Evolutionary conservation across 2,797 vertebrate species (phyloP).

Genomic region (Tympanoctomys barrerae): DNA sequence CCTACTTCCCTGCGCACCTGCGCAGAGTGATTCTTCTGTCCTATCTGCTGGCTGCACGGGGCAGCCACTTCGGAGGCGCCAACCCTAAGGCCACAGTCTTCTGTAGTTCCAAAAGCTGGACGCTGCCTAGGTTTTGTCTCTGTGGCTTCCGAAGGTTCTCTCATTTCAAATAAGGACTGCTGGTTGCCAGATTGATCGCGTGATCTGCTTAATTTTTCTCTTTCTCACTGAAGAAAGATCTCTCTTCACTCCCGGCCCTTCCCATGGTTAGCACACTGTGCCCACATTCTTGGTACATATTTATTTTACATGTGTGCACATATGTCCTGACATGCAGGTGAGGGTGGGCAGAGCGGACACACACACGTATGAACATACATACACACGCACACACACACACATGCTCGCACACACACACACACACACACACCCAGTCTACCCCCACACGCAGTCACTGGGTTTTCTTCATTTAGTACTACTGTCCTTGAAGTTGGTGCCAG

Average conservation of each 20-base stretch:
- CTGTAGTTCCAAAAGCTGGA: background rate
- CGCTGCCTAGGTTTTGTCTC: background rate
- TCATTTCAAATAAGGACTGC: background rate
- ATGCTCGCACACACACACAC: background rate
- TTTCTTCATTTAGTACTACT: background rate
- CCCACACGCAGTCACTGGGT: too few relatives aligned
- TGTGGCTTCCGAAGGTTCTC: background rate
- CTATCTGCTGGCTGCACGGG: fast-evolving
- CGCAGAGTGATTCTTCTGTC: background rate
- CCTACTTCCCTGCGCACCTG: too few relatives aligned
- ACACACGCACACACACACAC: background rate
- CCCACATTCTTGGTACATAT: background rate
- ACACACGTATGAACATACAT: background rate
- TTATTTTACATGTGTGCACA: background rate
- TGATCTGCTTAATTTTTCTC: background rate
- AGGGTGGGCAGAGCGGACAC: background rate
- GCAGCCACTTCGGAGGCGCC: background rate
- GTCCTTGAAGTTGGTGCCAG: background rate
- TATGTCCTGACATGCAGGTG: background rate
- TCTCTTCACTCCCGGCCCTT: background rate
- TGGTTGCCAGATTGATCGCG: background rate
- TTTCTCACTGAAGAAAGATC: slow-evolving; percentile 7
- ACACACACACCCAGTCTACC: background rate
- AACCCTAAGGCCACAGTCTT: background rate
- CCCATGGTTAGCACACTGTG: background rate